Evolutionary conservation across 2,888 invertebrate species (phyloP), one percentile per base, ranked within the genome.

Genomic region (Apamea epomidion): DNA sequence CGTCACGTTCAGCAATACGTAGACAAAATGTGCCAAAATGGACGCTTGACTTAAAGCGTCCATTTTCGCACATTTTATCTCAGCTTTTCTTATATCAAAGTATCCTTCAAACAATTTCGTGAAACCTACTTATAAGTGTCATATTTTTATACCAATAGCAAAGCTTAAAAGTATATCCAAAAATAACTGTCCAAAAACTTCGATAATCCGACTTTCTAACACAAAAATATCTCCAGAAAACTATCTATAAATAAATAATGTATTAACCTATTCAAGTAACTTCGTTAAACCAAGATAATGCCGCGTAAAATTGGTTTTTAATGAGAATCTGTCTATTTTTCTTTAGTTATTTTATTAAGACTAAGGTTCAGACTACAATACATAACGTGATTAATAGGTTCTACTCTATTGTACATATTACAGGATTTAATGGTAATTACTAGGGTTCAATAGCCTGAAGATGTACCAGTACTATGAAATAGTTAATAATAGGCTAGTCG

Each of bases 181-280:
- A 32, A 54, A 65, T 65, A 67, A 60, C 12, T 12, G 78, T 60
- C 67, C 67, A 32, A 2, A 54, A 62, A 69, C 32, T 78, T 78
- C 14, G 3, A 18, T 54, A 18, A 65, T 77, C 32, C 8, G 25
- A 78, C 5, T 78, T 60, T 42, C 1, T 25, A 18, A 25, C 21
- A 25, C 25, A 76, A 79, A 58, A 60, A 60, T 60, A 60, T 48
- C 8, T 48, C 5, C 5, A 25, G 6, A 37, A 80, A 62, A n/a
- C 21, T n/a, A 2, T 10, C 14, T 51, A 25, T 25, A 62, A 18
- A 62, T 54, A 58, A 45, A 78, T 16, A 25, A 58, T 16, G 37
- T 62, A 10, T 12, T 18, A 37, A 80, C 32, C 4, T 60, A 64
- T 70, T 58, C 7, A 16, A n/a, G n/a, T 42, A 79, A 80, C 45